phyloP scores from a whole-genome alignment of 2,113 vertebrate species.

The Seriola rivoliana region DNA sequence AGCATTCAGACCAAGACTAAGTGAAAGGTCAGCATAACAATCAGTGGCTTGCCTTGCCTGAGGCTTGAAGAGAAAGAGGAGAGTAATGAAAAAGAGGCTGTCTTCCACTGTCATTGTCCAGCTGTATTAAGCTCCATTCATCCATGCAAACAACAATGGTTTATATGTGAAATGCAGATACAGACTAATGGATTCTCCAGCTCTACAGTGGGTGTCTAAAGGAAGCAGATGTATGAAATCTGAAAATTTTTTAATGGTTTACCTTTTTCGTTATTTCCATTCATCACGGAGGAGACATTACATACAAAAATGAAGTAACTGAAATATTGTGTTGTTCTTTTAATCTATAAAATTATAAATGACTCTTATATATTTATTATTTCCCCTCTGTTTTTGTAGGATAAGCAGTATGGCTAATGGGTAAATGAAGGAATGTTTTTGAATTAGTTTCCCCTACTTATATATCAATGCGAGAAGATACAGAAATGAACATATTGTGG shows the following conservation, averaged over 20 bases:
- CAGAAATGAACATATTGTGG: too few relatives aligned
- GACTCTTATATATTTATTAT: too few relatives aligned
- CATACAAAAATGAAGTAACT: too few relatives aligned
- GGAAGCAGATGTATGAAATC: not conserved
- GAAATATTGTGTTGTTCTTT: too few relatives aligned
- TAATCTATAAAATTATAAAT: too few relatives aligned
- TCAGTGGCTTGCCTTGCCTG: slow-evolving; percentile 29
- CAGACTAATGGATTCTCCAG: not conserved
- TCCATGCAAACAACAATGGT: not conserved
- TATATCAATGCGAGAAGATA: too few relatives aligned
- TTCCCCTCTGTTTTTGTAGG: too few relatives aligned
- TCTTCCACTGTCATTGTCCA: slow-evolving; percentile 1
- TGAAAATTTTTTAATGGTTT: not conserved
- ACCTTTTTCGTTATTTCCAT: too few relatives aligned
- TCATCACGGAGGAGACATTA: too few relatives aligned
- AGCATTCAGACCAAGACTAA: slow-evolving; percentile 34
- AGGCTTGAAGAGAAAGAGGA: slow-evolving; percentile 16
- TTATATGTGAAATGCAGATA: slow-evolving; percentile 8
- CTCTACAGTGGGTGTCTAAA: not conserved
- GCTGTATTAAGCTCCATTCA: not conserved
- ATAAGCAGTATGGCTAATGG: too few relatives aligned
- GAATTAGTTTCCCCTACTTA: too few relatives aligned
- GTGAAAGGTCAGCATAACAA: slow-evolving; percentile 66
- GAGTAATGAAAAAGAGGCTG: slow-evolving; percentile 9
- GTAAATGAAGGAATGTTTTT: too few relatives aligned